Evolutionary conservation across 2,888 invertebrate species (phyloP).

Genomic region (Petrolisthes cinctipes): DNA sequence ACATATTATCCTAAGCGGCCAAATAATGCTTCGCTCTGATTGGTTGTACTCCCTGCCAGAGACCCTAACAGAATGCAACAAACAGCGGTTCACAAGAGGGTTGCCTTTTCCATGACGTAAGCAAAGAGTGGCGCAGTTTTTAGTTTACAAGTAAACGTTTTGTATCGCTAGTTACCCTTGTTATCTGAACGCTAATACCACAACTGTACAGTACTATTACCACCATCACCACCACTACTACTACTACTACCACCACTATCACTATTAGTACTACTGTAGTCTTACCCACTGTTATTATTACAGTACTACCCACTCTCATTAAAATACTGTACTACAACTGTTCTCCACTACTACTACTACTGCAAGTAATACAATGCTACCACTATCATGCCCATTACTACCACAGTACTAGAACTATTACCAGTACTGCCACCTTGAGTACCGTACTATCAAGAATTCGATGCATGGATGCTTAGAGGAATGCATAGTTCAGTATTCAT

Average conservation of each 20-base stretch:
- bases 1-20: too few relatives aligned
- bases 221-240: neutral
- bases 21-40: slow-evolving; percentile 14
- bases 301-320: neutral
- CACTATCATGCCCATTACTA: neutral
- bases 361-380: neutral
- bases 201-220: neutral
- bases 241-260: neutral
- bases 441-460: too few relatives aligned
- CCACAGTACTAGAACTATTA: neutral
- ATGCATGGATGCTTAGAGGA: too few relatives aligned
- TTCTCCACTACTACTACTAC: neutral
- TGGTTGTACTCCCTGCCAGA: slow-evolving; percentile 37
- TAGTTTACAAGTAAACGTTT: neutral
- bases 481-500: too few relatives aligned
- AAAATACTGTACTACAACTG: neutral
- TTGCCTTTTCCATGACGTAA: slow-evolving; percentile 30
- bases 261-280: neutral
- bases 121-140: slow-evolving; percentile 12
- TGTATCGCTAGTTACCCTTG: neutral
- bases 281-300: neutral
- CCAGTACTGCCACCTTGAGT: neutral
- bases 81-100: slow-evolving; percentile 34
- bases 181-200: neutral
- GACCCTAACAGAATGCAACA: slow-evolving; percentile 34